Evolutionary conservation across 1,140 invertebrate species (phyloP).

Genomic region (Drosophila watanabei): DNA sequence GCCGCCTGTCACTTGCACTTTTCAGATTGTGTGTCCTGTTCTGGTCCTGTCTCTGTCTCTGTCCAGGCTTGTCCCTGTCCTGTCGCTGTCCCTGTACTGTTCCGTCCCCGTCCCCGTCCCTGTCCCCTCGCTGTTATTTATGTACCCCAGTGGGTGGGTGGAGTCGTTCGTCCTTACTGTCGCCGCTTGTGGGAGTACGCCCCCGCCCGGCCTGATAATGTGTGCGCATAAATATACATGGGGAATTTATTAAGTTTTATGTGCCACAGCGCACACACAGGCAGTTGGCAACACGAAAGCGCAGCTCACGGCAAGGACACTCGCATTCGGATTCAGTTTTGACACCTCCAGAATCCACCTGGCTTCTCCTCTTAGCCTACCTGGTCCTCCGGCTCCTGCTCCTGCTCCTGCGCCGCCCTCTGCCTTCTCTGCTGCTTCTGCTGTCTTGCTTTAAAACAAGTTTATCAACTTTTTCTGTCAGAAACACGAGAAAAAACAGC

Average conservation of each 20-base stretch:
- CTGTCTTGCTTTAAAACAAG: conserved; percentile 60
- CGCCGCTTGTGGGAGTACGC: conserved; percentile 8
- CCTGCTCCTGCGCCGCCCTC: neutral
- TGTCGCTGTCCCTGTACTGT: conserved; percentile 2
- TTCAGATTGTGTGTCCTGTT: conserved; percentile 41
- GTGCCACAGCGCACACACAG: conserved; percentile 55
- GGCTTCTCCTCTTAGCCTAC: neutral
- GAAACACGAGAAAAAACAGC: conserved; percentile 9
- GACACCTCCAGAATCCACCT: neutral
- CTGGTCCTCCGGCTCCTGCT: neutral
- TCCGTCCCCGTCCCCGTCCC: neutral
- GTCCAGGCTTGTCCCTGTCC: neutral
- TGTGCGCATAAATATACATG: conserved; percentile 80
- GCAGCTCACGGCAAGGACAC: conserved; percentile 47
- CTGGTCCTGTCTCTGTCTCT: conserved; percentile 4
- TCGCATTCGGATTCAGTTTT: conserved; percentile 35
- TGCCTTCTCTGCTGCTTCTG: conserved; percentile 22
- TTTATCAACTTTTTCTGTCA: conserved; percentile 62
- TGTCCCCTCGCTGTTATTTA: conserved; percentile 28
- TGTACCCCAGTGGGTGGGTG: conserved; percentile 4
- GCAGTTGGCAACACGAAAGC: conserved; percentile 47
- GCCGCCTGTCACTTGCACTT: conserved; percentile 58
- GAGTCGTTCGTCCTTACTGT: neutral
- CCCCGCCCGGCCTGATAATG: conserved; percentile 58
- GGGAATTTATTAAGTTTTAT: conserved; percentile 78